These are phyloP conservation scores for Rhagonycha fulva DNA, from an alignment of 2,888 invertebrate species.

Conservation along the genomic window DNA sequence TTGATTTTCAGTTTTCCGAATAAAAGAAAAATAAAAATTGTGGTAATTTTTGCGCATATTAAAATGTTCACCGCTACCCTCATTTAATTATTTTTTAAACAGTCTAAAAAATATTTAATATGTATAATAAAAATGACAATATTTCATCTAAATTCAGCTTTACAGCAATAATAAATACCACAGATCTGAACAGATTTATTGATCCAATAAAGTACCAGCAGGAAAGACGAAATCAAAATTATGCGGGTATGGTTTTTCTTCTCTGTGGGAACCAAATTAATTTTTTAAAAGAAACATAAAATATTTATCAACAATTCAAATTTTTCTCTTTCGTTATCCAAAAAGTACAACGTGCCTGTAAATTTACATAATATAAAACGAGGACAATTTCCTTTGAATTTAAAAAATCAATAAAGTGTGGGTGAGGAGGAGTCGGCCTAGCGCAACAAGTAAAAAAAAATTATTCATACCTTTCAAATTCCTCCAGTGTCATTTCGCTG, in stretches of 20 bases:
- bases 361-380: background rate
- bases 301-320: background rate
- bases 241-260: slow-evolving; percentile 13
- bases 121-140: background rate
- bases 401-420: background rate
- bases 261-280: background rate
- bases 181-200: slow-evolving; percentile 9
- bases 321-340: background rate
- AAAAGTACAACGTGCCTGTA: background rate
- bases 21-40: background rate
- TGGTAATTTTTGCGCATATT: background rate
- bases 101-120: too few species aligned
- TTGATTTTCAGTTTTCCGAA: too few species aligned
- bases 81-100: background rate
- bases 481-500: slow-evolving; percentile 29
- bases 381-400: background rate
- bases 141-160: background rate
- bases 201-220: slow-evolving; percentile 4
- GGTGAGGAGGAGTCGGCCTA: background rate
- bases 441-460: slow-evolving; percentile 23
- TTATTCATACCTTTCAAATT: slow-evolving; percentile 31
- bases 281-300: background rate
- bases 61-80: background rate
- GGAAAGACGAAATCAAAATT: slow-evolving; percentile 7
- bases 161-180: background rate